Conservation (phyloP, 2,113 vertebrate species). For the Gyps fulvus region DNA sequence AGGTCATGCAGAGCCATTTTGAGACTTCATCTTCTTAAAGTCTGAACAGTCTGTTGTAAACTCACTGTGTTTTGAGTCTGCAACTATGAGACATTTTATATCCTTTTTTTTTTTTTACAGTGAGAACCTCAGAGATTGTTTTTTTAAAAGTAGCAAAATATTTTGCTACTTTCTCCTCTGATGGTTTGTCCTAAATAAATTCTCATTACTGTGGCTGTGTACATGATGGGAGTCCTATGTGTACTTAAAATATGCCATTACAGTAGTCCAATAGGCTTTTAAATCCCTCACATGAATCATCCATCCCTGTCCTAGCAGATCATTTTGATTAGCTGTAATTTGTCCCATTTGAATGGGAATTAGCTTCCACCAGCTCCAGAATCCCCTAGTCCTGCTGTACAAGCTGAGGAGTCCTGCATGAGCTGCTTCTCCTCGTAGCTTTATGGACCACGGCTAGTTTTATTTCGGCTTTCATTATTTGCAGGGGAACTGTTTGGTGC, state of each 20-base stretch:
- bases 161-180: neutral
- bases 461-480: neutral
- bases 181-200: neutral
- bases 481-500: neutral
- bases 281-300: neutral
- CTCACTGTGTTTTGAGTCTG: neutral
- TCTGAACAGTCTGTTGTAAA: neutral
- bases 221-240: neutral
- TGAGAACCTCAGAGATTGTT: neutral
- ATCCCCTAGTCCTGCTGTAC: neutral
- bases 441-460: neutral
- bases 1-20: neutral
- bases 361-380: neutral
- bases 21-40: neutral
- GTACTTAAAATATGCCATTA: neutral
- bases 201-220: neutral
- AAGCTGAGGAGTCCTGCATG: neutral
- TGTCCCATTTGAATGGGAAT: slow-evolving; percentile 4
- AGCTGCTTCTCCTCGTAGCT: neutral
- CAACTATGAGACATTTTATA: neutral
- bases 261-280: neutral
- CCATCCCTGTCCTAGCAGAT: neutral
- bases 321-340: slow-evolving; percentile 32
- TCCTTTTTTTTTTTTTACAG: neutral
- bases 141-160: neutral